A percentile compares a stretch with the other conserved stretches of the same genome.
Evolutionary conservation across 1,140 invertebrate genomes (phyloP).

Genomic region (Cherax quadricarinatus): DNA sequence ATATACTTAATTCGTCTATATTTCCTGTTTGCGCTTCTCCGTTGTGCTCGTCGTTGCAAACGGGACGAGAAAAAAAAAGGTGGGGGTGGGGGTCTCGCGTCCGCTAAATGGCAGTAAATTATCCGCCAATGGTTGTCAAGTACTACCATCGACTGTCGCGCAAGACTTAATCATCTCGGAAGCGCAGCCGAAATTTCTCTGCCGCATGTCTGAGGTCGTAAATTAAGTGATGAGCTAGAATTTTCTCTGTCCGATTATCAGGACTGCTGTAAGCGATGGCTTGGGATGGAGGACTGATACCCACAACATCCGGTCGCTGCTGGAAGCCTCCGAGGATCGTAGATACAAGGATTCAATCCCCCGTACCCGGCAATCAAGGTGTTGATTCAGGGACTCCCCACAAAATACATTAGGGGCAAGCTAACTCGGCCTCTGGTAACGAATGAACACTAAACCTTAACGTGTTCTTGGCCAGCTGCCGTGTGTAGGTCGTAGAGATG

Average conservation of each 20-base stretch:
- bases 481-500: background rate
- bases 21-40: background rate
- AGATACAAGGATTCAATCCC: background rate
- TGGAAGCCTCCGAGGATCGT: background rate
- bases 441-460: background rate
- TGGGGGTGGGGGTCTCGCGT: background rate
- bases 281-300: background rate
- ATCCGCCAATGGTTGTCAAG: background rate
- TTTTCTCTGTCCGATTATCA: conserved; percentile 12
- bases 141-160: background rate
- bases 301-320: conserved; percentile 3
- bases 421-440: background rate
- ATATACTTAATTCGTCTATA: background rate
- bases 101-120: conserved; percentile 6
- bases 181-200: background rate
- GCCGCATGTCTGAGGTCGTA: background rate
- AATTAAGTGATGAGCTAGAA: background rate
- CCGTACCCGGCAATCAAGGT: background rate
- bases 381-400: conserved; percentile 8
- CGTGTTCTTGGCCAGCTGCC: background rate
- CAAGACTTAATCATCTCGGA: conserved; percentile 4
- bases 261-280: background rate
- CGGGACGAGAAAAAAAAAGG: background rate
- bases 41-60: background rate
- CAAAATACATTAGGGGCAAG: background rate